Conservation (phyloP, 2,113 vertebrate species). For the Dunckerocampus dactyliophorus region DNA sequence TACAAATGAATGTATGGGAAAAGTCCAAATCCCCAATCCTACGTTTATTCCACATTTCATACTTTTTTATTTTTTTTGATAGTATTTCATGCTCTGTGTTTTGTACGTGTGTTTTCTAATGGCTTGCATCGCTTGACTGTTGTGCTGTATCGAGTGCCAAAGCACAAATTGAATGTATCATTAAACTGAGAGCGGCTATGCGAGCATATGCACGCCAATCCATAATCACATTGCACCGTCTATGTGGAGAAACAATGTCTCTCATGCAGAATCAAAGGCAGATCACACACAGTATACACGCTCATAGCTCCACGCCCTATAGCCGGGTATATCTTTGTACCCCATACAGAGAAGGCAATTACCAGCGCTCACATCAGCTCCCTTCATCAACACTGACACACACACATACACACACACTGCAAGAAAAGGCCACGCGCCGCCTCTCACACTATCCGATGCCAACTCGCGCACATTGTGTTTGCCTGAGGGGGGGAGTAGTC, state of each 20-base stretch:
- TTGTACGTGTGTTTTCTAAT: conserved; percentile 29
- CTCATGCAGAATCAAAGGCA: conserved; percentile 24
- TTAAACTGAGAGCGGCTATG: conserved; percentile 7
- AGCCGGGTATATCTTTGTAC: conserved; percentile 21
- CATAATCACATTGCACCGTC: conserved; percentile 13
- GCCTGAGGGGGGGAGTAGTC: conserved; percentile 36
- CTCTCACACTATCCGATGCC: conserved; percentile 8
- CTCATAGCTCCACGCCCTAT: conserved; percentile 8
- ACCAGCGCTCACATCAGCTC: conserved; percentile 44
- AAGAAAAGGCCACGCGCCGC: conserved; percentile 35
- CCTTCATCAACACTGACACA: conserved; percentile 32
- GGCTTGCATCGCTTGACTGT: conserved; percentile 25
- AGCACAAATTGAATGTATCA: conserved; percentile 23
- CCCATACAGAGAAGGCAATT: conserved; percentile 48
- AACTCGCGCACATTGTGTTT: conserved; percentile 11
- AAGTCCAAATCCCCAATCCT: no score
- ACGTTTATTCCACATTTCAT: no score
- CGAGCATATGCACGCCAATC: conserved; percentile 11
- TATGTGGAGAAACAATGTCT: conserved; percentile 25
- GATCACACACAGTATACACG: not conserved
- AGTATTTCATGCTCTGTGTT: not conserved
- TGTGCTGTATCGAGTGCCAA: conserved; percentile 31
- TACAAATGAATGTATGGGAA: no score
- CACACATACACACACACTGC: conserved; percentile 9
- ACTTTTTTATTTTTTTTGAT: no score